phyloP scores from a whole-genome alignment of 2,113 vertebrate species.

The Promerops cafer region DNA sequence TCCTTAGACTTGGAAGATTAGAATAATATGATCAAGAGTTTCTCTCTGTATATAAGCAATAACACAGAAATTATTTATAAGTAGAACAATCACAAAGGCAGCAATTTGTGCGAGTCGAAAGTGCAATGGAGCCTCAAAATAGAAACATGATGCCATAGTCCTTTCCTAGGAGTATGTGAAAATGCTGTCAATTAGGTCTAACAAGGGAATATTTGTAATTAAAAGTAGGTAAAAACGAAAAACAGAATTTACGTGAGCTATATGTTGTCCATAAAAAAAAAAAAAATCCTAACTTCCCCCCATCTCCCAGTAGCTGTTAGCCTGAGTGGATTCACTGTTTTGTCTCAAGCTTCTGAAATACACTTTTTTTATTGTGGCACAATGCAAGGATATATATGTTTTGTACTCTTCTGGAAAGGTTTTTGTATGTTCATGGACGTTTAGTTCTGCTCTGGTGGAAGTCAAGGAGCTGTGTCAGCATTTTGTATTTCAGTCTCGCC shows the following conservation, averaged over 20 bases:
- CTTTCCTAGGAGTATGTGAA: neutral
- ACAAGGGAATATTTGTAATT: neutral
- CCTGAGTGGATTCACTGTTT: neutral
- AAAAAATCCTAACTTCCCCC: rapidly evolving
- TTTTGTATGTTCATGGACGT: neutral
- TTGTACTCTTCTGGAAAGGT: neutral
- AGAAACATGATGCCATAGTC: neutral
- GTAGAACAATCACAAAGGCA: conserved; percentile 1
- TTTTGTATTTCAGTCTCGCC: conserved; percentile 32
- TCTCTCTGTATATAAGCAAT: neutral
- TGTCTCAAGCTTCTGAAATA: neutral
- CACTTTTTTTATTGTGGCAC: neutral
- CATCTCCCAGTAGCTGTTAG: neutral
- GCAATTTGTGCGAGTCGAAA: neutral
- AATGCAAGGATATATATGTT: neutral
- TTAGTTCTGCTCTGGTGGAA: neutral
- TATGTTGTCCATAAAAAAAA: neutral
- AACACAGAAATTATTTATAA: conserved; percentile 30
- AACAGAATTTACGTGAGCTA: neutral
- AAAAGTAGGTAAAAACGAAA: neutral
- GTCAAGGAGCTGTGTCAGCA: conserved; percentile 34
- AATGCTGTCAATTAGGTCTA: neutral
- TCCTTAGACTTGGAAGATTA: neutral
- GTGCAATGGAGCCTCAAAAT: conserved; percentile 9
- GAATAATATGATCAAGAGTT: neutral